Evolutionary conservation across 2,113 vertebrate species (phyloP).

Genomic region (Eupsittula cactorum): DNA sequence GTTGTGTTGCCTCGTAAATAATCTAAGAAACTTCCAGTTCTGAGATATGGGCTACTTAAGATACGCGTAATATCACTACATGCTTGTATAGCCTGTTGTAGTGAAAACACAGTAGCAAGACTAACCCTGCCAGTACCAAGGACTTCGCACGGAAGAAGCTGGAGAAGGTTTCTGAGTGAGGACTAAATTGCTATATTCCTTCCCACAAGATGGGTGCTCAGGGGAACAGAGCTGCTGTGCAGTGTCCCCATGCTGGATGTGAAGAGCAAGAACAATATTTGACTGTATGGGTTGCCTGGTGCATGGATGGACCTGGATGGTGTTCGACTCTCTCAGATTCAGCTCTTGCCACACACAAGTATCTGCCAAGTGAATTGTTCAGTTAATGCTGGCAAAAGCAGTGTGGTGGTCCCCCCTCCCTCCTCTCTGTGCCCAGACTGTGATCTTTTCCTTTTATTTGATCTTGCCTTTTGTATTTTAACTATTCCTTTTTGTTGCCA

Average conservation of each 20-base stretch:
- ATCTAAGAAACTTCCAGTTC: background rate
- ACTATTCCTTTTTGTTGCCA: background rate
- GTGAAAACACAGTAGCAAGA: background rate
- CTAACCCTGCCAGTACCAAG: background rate
- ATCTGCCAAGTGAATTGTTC: background rate
- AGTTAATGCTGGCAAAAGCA: background rate
- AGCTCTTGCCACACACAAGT: background rate
- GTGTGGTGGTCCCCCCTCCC: background rate
- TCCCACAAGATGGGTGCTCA: rapidly evolving
- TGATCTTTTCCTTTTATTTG: slow-evolving; percentile 38
- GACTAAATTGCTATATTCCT: background rate
- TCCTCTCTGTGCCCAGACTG: background rate
- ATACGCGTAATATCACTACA: background rate
- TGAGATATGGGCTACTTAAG: background rate
- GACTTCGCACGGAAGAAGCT: background rate
- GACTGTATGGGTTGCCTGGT: background rate
- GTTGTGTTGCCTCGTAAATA: background rate
- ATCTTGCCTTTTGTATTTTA: slow-evolving; percentile 23
- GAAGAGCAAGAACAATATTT: background rate
- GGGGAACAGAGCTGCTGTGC: background rate
- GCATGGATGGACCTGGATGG: background rate
- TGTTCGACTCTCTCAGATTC: background rate
- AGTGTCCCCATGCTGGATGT: background rate
- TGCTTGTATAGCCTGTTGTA: background rate
- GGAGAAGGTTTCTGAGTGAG: background rate